Base-by-base conservation (phyloP, 2,797 vertebrate species). In the Pampus argenteus region DNA sequence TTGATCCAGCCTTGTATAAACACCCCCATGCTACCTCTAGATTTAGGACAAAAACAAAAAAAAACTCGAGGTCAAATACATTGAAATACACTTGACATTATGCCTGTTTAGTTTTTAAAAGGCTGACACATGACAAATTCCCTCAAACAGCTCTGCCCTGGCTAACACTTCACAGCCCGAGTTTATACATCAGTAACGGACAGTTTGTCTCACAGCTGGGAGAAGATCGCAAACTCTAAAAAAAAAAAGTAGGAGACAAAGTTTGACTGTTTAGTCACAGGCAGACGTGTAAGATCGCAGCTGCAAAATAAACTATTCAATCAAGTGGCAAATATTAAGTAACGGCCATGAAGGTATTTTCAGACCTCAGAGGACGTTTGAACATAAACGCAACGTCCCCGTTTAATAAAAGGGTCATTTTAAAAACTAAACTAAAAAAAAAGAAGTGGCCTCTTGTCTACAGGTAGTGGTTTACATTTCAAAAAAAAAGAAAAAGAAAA, bases 1-100 rank as follows among this genome's bases (percentile, higher is more conserved):
- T 84, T 88, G 89, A 74, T 84, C 92, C 90, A 49, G 85, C 70
- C 86, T 79, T 88, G 75, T 79, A 69, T 81, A 87, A 87, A 87
- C 82, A 69, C 91, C 77, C 91, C 91, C 87, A 86, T 86, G 87
- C 91, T 93, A 92, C 87, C 81, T 91, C 87, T 88, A 89, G 74
- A 83, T 78, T 84, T 51, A 72, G 83, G 87, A 85, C 52, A 77
- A 78, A 80, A 59, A 23, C 15, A 61, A 49, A 50, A 34, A 22
- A 28, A 61, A 49, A 51, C 23, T 78, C 0, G 47, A 88, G 88
- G 84, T 86, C 66, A 78, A 86, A 90, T 73, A 90, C 80, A 78
- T 63, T 76, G 66, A 86, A 89, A 86, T 81, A 86, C 67, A 72
- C 66, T 73, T 75, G 64, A 79, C 62, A 68, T 79, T 66, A 62